Percentiles rank a stretch among this genome's conserved stretches.
Evolutionary conservation across 1,140 invertebrate genomes (phyloP).

Genomic region (Rhagoletis zephyria): DNA sequence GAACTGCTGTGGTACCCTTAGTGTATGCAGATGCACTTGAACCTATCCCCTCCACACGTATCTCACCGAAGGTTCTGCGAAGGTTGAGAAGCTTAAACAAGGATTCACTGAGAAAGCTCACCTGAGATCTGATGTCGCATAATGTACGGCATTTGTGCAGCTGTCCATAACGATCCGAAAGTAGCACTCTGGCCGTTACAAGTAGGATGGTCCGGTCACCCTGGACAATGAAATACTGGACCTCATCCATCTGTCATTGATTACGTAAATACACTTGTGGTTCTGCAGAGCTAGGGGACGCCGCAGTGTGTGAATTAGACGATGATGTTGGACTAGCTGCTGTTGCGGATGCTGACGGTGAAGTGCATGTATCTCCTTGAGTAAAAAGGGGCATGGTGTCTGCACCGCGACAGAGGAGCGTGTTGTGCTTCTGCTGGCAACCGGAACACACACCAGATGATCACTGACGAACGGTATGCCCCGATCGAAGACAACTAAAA

Average conservation of each 20-base stretch:
- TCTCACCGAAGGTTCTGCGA: not conserved
- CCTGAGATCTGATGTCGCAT: not conserved
- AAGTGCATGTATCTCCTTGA: not conserved
- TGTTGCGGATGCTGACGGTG: not conserved
- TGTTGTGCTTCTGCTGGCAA: not conserved
- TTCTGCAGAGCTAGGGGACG: not conserved
- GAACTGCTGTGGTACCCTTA: not conserved
- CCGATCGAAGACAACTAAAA: not conserved
- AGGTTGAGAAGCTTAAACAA: not conserved
- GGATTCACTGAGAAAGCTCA: not conserved
- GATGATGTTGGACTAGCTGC: not conserved
- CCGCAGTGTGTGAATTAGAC: no score
- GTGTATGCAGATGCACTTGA: not conserved
- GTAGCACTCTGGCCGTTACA: not conserved
- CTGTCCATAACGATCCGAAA: not conserved
- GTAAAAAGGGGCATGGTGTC: no score
- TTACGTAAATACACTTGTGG: not conserved
- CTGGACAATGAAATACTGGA: not conserved
- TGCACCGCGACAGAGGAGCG: not conserved
- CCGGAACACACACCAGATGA: not conserved
- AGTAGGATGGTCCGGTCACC: not conserved
- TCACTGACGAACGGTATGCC: not conserved
- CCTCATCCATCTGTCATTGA: no score
- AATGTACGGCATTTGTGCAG: not conserved
- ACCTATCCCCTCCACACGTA: not conserved